Percentiles rank a stretch among this genome's conserved stretches.
Conservation (phyloP, 2,113 vertebrate species). For the Salvator merianae region DNA sequence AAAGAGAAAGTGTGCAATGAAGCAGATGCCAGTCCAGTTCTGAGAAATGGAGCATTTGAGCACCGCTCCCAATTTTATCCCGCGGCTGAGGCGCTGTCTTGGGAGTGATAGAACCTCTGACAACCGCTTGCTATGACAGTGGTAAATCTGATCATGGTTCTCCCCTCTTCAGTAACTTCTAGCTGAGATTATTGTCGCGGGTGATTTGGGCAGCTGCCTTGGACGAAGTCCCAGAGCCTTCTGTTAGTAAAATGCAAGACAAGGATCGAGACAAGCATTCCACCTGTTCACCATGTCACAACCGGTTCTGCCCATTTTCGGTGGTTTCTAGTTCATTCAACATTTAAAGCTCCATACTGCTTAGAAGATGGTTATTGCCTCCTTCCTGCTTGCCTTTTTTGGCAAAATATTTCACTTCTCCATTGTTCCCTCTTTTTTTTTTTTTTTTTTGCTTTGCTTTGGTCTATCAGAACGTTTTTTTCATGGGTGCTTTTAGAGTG, state of each 20-base stretch:
- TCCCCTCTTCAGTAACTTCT: neutral
- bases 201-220: neutral
- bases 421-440: no score
- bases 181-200: neutral
- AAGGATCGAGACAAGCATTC: neutral
- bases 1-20: neutral
- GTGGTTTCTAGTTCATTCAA: neutral
- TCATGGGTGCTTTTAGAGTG: no score
- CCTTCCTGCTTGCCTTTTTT: no score
- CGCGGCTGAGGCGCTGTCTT: neutral
- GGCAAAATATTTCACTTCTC: no score
- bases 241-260: neutral
- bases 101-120: no score
- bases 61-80: no score
- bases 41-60: neutral
- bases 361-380: no score
- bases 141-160: neutral
- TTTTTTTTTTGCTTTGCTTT: no score
- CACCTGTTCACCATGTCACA: neutral
- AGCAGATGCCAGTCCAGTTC: neutral
- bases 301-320: neutral
- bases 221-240: neutral
- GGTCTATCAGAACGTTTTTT: no score
- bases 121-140: neutral
- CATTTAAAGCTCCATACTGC: neutral